Conservation (phyloP, 2,888 invertebrate species). For the Aphidoletes aphidimyza region DNA sequence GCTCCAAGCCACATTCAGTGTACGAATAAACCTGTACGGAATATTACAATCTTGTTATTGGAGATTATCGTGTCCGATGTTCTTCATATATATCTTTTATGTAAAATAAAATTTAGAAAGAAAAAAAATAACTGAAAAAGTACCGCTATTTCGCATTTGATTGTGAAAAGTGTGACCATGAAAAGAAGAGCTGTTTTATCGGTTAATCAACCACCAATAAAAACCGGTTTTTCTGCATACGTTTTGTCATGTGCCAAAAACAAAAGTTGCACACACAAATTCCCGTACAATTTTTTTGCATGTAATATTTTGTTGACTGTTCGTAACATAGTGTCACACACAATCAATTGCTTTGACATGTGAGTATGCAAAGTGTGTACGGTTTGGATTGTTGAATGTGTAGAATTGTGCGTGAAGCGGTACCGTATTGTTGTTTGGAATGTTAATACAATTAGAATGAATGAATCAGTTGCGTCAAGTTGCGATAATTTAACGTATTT, state of each 20-base stretch:
- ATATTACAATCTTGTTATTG: background rate
- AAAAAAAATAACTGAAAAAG: background rate
- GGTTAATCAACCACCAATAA: background rate
- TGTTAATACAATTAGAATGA: background rate
- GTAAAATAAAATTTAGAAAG: too few relatives aligned
- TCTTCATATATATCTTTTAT: background rate
- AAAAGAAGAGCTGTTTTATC: background rate
- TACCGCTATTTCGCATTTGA: background rate
- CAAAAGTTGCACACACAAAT: background rate
- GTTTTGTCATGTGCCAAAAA: too few relatives aligned
- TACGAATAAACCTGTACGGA: too few relatives aligned
- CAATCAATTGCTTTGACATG: too few relatives aligned
- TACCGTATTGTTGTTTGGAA: background rate
- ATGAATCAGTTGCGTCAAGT: background rate
- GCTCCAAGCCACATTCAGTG: too few relatives aligned
- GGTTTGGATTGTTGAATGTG: too few relatives aligned
- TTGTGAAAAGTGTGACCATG: background rate
- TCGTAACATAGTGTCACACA: too few relatives aligned
- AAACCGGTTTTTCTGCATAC: background rate
- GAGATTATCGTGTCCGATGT: background rate
- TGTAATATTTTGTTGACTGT: too few relatives aligned
- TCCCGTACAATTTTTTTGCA: too few relatives aligned
- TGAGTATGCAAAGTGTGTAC: too few relatives aligned
- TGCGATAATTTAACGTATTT: background rate
- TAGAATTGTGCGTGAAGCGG: background rate